These are phyloP conservation scores for western clawed frog (Xenopus tropicalis) DNA, from an alignment of 2,113 vertebrate species.

Conservation along the genomic window UCB_Xtro_10.0 CM004447.2:110456001-110456500, in stretches of 20 bases:
- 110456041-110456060: conserved; percentile 70
- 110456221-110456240: conserved; percentile 22
- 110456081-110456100: conserved; percentile 61
- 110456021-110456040: conserved; percentile 65
- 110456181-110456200: conserved; percentile 12
- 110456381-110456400: too few relatives aligned
- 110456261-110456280: conserved; percentile 12
- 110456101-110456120: too few relatives aligned
- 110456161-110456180: conserved; percentile 38
- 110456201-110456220: conserved; percentile 28
- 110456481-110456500: too few relatives aligned
- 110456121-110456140: conserved; percentile 48
- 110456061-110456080: conserved; percentile 60
- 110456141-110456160: conserved; percentile 1
- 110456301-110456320: background rate
- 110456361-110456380: too few relatives aligned
- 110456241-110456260: conserved; percentile 13
- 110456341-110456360: too few relatives aligned
- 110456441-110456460: too few relatives aligned
- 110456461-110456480: too few relatives aligned
- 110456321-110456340: too few relatives aligned
- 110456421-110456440: too few relatives aligned
- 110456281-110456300: conserved; percentile 6
- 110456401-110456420: too few relatives aligned
- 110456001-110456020: conserved; percentile 56